Percentiles rank a stretch among this genome's conserved stretches.
Evolutionary conservation across 2,888 invertebrate genomes (phyloP).

Genomic region (Scaeva pyrastri): DNA sequence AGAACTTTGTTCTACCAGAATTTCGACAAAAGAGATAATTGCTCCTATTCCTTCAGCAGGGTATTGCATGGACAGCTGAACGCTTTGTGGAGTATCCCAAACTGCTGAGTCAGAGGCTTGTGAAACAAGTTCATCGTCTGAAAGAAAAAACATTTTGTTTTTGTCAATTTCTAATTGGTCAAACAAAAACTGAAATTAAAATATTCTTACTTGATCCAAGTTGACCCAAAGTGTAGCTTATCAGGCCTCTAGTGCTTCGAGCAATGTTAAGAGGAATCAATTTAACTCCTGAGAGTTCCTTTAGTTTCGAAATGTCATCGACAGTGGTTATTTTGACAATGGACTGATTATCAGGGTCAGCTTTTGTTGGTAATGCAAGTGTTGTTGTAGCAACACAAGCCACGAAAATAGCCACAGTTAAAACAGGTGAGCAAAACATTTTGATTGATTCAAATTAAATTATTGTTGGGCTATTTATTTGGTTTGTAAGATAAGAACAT

Average conservation of each 20-base stretch:
- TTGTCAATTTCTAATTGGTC: no score
- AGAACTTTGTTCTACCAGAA: conserved; percentile 76
- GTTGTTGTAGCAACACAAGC: conserved; percentile 14
- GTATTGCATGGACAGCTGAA: conserved; percentile 72
- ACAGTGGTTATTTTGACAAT: neutral
- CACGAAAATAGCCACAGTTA: neutral
- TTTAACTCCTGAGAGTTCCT: neutral
- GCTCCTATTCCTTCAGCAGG: conserved; percentile 71
- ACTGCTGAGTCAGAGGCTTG: conserved; percentile 43
- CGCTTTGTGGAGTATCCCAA: conserved; percentile 63
- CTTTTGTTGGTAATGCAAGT: neutral
- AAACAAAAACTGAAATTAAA: neutral
- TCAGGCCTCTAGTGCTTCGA: neutral
- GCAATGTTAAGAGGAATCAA: neutral
- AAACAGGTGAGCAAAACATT: neutral
- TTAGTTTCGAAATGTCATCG: neutral
- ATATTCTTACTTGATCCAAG: conserved; percentile 12
- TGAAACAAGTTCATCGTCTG: conserved; percentile 72
- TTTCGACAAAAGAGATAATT: conserved; percentile 70
- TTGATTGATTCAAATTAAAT: neutral
- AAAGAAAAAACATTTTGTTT: neutral
- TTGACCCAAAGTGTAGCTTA: neutral
- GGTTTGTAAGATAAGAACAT: neutral
- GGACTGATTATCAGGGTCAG: neutral
- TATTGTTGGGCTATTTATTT: neutral